Evolutionary conservation across 2,888 invertebrate genomes (phyloP).

Genomic region (Mythimna pallens): DNA sequence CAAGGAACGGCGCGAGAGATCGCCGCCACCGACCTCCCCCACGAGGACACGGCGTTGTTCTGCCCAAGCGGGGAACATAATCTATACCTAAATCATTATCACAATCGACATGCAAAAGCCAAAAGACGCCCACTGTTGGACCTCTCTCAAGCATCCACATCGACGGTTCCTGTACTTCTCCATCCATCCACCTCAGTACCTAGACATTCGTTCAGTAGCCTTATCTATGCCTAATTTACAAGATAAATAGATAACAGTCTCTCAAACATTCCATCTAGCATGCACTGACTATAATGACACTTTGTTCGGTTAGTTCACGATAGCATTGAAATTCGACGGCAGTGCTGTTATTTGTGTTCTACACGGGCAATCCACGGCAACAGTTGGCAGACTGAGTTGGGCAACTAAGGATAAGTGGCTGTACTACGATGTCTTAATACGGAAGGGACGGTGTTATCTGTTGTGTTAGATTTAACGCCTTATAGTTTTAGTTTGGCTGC

Average conservation of each 20-base stretch:
- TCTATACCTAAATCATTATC: too few species aligned
- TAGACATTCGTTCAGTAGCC: not conserved
- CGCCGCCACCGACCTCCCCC: too few species aligned
- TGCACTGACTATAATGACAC: conserved; percentile 24
- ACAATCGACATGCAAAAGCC: too few species aligned
- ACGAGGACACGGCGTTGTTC: too few species aligned
- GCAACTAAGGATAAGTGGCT: not conserved
- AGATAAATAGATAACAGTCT: not conserved
- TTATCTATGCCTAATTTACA: not conserved
- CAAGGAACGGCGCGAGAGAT: too few species aligned
- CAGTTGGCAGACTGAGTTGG: not conserved
- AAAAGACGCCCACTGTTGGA: too few species aligned
- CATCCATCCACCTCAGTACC: too few species aligned
- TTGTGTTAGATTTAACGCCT: not conserved
- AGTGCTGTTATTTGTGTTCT: not conserved
- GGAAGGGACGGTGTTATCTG: not conserved
- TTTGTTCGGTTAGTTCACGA: conserved; percentile 33
- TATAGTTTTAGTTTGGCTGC: not conserved
- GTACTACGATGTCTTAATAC: too few species aligned
- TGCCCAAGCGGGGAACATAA: too few species aligned
- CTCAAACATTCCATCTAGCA: conserved; percentile 19
- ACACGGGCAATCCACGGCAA: conserved; percentile 22
- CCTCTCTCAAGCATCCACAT: too few species aligned
- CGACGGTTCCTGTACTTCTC: too few species aligned
- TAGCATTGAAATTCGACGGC: conserved; percentile 34